Evolutionary conservation across 2,113 vertebrate species (phyloP).

Genomic region (Clarias gariepinus): DNA sequence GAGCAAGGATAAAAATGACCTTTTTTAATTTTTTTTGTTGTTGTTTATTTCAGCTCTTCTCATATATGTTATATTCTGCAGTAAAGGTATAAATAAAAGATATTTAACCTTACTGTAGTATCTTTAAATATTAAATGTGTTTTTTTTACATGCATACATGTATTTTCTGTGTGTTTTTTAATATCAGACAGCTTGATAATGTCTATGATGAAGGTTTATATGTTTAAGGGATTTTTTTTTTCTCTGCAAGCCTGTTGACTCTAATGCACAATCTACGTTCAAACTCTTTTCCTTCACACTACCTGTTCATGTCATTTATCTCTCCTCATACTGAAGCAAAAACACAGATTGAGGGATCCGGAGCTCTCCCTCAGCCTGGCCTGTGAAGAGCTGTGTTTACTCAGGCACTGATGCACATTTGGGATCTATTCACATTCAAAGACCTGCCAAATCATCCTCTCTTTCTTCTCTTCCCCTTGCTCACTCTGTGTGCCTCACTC

Average conservation of each 20-base stretch:
- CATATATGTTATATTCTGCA: too few relatives aligned
- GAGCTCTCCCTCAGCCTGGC: slow-evolving; percentile 66
- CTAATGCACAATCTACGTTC: not conserved
- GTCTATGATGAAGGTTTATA: not conserved
- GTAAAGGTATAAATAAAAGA: not conserved
- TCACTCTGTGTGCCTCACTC: slow-evolving; percentile 59
- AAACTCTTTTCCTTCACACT: not conserved
- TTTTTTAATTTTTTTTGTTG: not conserved
- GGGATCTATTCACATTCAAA: slow-evolving; percentile 78
- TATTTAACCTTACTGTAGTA: not conserved
- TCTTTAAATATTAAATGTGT: not conserved
- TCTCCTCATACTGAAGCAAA: slow-evolving; percentile 19
- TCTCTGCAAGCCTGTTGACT: not conserved
- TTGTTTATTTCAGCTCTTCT: not conserved
- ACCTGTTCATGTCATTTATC: slow-evolving; percentile 40
- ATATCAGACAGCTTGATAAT: not conserved
- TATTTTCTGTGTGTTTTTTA: not conserved
- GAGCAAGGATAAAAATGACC: not conserved
- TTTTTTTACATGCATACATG: not conserved
- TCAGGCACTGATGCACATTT: slow-evolving; percentile 74
- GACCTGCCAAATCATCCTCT: slow-evolving; percentile 72
- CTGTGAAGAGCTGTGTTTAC: slow-evolving; percentile 71
- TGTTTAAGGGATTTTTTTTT: not conserved
- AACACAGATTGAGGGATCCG: slow-evolving; percentile 62
- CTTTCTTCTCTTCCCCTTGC: slow-evolving; percentile 58